A percentile compares a stretch with the other conserved stretches of the same genome.
phyloP scores from a whole-genome alignment of 1,140 invertebrate species.

The Maniola jurtina region DNA sequence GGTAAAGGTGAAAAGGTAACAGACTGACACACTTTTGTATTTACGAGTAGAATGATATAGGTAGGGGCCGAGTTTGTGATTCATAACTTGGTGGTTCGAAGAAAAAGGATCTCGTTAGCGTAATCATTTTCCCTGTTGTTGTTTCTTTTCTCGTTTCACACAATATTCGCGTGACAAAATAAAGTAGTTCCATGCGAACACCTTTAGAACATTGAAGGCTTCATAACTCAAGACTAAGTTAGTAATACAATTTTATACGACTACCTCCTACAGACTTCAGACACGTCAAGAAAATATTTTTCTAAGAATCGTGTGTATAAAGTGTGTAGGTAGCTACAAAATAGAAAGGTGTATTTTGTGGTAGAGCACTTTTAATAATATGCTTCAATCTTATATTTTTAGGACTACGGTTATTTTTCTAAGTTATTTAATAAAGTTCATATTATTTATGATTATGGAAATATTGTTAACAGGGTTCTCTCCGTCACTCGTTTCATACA shows the following conservation, averaged over 20 bases:
- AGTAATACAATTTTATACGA: not conserved
- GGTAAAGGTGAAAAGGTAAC: too few species aligned
- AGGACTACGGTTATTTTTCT: not conserved
- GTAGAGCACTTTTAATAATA: not conserved
- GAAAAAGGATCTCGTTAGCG: not conserved
- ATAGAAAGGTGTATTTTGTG: not conserved
- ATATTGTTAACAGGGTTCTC: too few species aligned
- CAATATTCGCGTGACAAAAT: not conserved
- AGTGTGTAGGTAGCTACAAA: not conserved
- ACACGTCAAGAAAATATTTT: not conserved
- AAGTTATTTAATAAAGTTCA: not conserved
- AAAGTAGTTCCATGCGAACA: not conserved
- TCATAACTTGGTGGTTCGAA: not conserved
- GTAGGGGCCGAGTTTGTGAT: not conserved
- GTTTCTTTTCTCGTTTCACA: conserved; percentile 1
- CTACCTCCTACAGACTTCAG: too few species aligned
- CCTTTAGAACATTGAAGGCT: conserved; percentile 1
- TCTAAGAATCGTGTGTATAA: not conserved
- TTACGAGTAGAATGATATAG: too few species aligned
- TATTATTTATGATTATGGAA: too few species aligned
- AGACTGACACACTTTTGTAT: too few species aligned
- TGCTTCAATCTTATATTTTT: too few species aligned
- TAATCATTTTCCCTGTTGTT: not conserved
- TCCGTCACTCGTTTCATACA: too few species aligned
- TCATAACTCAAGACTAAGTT: not conserved